These are phyloP conservation scores for Invenusta paracnida DNA, from an alignment of 2,888 invertebrate species.

Conservation along the genomic window DNA sequence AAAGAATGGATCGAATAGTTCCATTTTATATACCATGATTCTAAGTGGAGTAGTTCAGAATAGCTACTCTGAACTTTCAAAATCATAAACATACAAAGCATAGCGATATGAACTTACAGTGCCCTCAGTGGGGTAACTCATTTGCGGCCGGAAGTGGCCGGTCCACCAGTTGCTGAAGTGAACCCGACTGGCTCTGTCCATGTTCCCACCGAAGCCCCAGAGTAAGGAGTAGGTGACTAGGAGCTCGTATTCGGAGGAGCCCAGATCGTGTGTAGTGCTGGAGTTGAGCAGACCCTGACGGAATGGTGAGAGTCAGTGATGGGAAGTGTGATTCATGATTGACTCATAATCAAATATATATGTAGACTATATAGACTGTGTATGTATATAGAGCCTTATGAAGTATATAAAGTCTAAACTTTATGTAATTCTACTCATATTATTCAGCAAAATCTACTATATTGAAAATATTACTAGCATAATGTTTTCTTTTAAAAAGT, in stretches of 20 bases:
- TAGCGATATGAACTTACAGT: constrained; percentile 49
- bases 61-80: not conserved
- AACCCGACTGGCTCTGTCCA: constrained; percentile 50
- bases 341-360: constrained; percentile 4
- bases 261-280: constrained; percentile 48
- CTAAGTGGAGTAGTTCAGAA: no score
- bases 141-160: not conserved
- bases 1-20: no score
- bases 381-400: no score
- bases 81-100: not conserved
- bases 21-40: no score
- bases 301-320: no score
- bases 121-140: constrained; percentile 52
- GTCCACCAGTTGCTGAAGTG: not conserved
- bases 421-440: no score
- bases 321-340: no score
- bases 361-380: no score
- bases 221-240: constrained; percentile 57
- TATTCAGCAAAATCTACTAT: no score
- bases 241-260: constrained; percentile 55
- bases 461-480: no score
- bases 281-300: not conserved
- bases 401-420: no score
- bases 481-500: no score
- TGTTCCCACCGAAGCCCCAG: constrained; percentile 58